phyloP scores from a whole-genome alignment of 2,797 vertebrate species.

The Halcyon smyrnensis region DNA sequence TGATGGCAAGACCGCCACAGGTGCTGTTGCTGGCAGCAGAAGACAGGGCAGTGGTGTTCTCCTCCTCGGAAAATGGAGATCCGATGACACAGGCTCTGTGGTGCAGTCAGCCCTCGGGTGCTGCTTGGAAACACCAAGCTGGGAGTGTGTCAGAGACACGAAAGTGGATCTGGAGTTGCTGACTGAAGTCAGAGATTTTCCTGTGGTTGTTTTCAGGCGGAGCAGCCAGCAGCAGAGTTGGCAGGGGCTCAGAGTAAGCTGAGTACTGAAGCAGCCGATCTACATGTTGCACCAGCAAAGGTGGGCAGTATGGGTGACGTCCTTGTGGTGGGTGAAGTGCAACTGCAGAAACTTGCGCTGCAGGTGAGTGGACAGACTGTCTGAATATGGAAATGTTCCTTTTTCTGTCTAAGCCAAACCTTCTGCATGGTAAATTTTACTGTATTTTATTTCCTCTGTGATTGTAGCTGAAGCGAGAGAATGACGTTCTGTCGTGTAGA shows the following conservation, averaged over 20 bases:
- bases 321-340: constrained; percentile 84
- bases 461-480: constrained; percentile 24
- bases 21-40: not conserved
- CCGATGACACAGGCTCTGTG: not conserved
- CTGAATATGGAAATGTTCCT: not conserved
- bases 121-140: not conserved
- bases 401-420: not conserved
- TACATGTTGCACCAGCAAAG: constrained; percentile 77
- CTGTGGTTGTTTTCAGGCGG: constrained; percentile 74
- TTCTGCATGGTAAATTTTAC: not conserved
- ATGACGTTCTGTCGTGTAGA: not conserved
- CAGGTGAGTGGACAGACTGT: constrained; percentile 78
- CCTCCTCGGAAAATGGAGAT: not conserved
- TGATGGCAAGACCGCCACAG: not conserved
- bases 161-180: not conserved
- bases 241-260: constrained; percentile 76
- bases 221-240: constrained; percentile 76
- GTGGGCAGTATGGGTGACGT: constrained; percentile 84
- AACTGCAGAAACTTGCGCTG: constrained; percentile 79
- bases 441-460: not conserved
- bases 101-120: rapidly evolving
- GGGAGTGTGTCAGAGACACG: not conserved
- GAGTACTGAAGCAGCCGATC: constrained; percentile 78
- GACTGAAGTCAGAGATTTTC: not conserved
- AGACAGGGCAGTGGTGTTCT: not conserved